Evolutionary conservation across 1,140 invertebrate species (phyloP), one percentile per base, ranked within the genome.

Genomic region (Drosophila bifasciata): DNA sequence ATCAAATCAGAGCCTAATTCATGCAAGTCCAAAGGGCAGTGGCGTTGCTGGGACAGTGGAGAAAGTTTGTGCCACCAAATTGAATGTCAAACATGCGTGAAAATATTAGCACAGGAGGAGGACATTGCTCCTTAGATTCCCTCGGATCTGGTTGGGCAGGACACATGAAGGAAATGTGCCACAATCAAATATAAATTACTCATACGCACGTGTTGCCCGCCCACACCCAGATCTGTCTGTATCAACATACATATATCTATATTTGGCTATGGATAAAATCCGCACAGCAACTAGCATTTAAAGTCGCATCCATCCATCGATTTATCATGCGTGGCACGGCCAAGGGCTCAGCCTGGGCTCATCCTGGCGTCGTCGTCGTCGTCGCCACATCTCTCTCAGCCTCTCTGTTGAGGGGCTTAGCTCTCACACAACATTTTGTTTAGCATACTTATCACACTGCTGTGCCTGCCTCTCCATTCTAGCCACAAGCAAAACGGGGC

Each of bases 101-200:
- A 81, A 88, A 86, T 85, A 80, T 66, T 68, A 74, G 50, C 49
- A 50, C 66, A 64, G 52, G 46, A 51, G 52, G 46, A 51, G 41
- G 48, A 48, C 53, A 32, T 49, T 43, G 60, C 51, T 43, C 40
- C 28, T 63, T 44, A 8, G n/a, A 41, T 48, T 69, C 67, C 57
- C 77, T 86, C 3, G 19, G 19, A 21, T 78, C 84, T 70, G 51
- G 73, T 88, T 88, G 74, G 68, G 75, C 88, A 78, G 75, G 81
- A 70, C 61, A 32, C 41, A 55, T 75, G 40, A 45, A 60, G 63
- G 56, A 69, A 69, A 76, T 74, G 67, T 74, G 67, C 45, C 56
- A 77, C 83, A 86, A 86, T 88, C 83, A 88, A 76, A 86, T 78
- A 83, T 75, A 88, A 86, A 86, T 86, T 86, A 86, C 83, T 72